Conservation (phyloP, 2,113 vertebrate species). For the Clarias magur region DNA sequence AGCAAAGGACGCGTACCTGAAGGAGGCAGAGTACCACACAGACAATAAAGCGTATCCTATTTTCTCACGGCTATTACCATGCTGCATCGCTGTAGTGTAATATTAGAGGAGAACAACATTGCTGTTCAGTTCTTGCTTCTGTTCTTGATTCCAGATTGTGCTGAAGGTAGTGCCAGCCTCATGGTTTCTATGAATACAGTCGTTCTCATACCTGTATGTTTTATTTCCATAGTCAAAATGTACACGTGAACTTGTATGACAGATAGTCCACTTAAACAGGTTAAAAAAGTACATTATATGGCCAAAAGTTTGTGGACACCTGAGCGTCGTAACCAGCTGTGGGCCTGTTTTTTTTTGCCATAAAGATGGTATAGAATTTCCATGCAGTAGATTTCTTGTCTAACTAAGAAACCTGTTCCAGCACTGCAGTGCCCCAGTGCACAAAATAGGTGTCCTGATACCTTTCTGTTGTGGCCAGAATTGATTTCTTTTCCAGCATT, state of each 20-base stretch:
- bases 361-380: background rate
- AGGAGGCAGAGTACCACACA: conserved; percentile 91
- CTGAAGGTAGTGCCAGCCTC: background rate
- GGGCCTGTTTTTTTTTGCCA: background rate
- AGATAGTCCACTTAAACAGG: background rate
- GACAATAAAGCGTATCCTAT: conserved; percentile 97
- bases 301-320: background rate
- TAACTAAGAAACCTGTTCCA: background rate
- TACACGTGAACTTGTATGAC: background rate
- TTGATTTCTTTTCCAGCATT: too few relatives aligned
- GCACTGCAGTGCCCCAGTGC: background rate
- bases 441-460: background rate
- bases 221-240: background rate
- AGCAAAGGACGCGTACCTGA: conserved; percentile 93
- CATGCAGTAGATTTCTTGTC: background rate
- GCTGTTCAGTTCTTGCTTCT: background rate
- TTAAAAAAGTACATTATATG: background rate
- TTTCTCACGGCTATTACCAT: background rate
- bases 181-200: background rate
- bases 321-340: background rate
- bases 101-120: background rate
- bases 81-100: background rate
- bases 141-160: background rate
- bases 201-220: background rate
- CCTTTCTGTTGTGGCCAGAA: too few relatives aligned